Base-by-base conservation (phyloP, 2,113 vertebrate species). In the Pterocles gutturalis region DNA sequence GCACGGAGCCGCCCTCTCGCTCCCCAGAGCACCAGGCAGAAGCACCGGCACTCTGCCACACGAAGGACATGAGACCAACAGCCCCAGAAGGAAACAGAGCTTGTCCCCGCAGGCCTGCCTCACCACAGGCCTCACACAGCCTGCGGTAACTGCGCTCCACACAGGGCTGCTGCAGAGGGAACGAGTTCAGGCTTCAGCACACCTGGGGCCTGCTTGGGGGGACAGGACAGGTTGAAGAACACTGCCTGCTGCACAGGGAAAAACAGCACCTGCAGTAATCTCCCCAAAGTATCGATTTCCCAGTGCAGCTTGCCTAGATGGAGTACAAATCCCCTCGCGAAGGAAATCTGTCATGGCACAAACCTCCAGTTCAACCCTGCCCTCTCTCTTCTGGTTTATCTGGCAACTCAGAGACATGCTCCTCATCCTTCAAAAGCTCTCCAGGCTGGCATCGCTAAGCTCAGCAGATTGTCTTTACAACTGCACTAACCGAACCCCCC, bases 121-220 rank as follows among this genome's bases (percentile, higher is more conserved):
- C 26, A 48, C 2, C 49, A 17, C 51, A 43, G 25, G 78, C 21
- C 25, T 49, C 34, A 21, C 24, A 58, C 22, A 46, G 20, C 17
- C 18, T 48, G 6, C 0, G 0, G 25, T 0, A 73, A 22, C n/a
- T 17, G n/a, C 7, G n/a, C n/a, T 67, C 5, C n/a, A 25, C 45
- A 55, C n/a, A 9, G 1, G 7, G 36, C 6, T 21, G 43, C 24
- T 29, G 49, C 41, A 43, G 33, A 73, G 26, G 79, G 49, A 78
- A 79, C 4, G 2, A 61, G 48, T 14, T 62, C 61, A 78, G 51
- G n/a, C 17, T 75, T 87, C 38, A 31, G 31, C n/a, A 13, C 22
- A 26, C 8, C 46, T 9, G 67, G 17, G 22, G 25, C 14, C 76
- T 76, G 17, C 31, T 46, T 36, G 17, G 34, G 26, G 17, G 36